These are phyloP conservation scores for Drosophila tani DNA, from an alignment of 1,140 invertebrate species.

Conservation along the genomic window DNA sequence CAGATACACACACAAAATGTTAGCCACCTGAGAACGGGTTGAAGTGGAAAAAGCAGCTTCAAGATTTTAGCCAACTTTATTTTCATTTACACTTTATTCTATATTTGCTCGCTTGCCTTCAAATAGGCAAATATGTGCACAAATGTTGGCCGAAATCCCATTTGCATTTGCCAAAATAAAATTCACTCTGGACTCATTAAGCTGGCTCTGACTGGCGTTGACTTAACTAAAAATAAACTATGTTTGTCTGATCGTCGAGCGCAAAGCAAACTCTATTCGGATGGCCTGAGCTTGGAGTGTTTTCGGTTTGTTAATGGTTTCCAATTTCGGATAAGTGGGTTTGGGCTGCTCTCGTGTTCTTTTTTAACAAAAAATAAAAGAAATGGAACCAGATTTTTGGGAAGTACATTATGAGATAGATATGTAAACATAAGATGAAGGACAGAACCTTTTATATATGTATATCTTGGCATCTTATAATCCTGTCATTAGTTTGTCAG, in stretches of 20 bases:
- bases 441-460: too few species aligned
- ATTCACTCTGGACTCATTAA: constrained; percentile 56
- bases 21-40: constrained; percentile 42
- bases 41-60: constrained; percentile 48
- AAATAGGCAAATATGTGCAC: constrained; percentile 74
- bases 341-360: background rate
- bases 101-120: constrained; percentile 31
- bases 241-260: constrained; percentile 30
- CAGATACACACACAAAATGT: constrained; percentile 2
- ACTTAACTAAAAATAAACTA: constrained; percentile 54
- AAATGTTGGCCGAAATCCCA: constrained; percentile 56
- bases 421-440: background rate
- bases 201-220: constrained; percentile 43
- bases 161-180: constrained; percentile 47
- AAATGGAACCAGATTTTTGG: background rate
- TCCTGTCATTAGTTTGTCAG: too few species aligned
- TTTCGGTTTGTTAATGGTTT: constrained; percentile 31
- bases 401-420: background rate
- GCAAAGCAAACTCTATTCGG: constrained; percentile 56
- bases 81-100: constrained; percentile 40
- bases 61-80: constrained; percentile 52
- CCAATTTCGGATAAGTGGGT: constrained; percentile 8
- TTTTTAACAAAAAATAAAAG: background rate
- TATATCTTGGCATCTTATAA: too few species aligned
- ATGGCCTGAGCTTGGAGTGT: constrained; percentile 52